Evolutionary conservation across 23 tunicate genomes (phyloP).

Genomic region (Halocynthia roretzi): DNA sequence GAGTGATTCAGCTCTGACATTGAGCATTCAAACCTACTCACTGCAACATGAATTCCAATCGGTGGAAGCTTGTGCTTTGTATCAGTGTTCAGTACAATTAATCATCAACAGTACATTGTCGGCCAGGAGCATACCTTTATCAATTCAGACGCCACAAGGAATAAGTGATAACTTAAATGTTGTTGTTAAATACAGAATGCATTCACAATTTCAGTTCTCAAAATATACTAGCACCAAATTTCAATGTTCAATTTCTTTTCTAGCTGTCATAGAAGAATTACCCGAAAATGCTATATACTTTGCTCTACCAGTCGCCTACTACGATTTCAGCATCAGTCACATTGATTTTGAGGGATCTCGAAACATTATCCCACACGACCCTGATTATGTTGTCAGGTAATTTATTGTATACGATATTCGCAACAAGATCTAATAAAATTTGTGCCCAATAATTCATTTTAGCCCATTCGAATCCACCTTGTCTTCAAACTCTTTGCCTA

Average conservation of each 20-base stretch:
- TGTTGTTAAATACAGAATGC: too few species aligned
- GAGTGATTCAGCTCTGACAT: constrained; percentile 6
- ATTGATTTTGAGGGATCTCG: constrained; percentile 22
- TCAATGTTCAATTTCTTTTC: too few species aligned
- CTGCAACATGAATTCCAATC: not conserved
- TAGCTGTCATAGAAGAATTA: too few species aligned
- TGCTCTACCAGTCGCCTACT: constrained; percentile 17
- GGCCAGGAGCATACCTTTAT: not conserved
- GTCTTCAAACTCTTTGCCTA: too few species aligned
- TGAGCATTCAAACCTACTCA: constrained; percentile 5
- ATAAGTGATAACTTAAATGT: not conserved
- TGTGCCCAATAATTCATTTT: too few species aligned
- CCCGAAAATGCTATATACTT: not conserved
- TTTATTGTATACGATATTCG: too few species aligned
- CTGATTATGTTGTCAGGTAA: constrained; percentile 26
- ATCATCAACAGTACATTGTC: not conserved
- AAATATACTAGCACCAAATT: too few species aligned
- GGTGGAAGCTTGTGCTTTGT: constrained; percentile 21
- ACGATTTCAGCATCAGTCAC: constrained; percentile 28
- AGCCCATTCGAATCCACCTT: too few species aligned
- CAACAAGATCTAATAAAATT: too few species aligned
- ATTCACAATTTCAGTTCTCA: too few species aligned
- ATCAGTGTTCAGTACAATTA: constrained; percentile 11
- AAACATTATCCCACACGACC: constrained; percentile 9
- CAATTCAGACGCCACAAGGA: constrained; percentile 15